Evolutionary conservation across 2,888 invertebrate species (phyloP).

Genomic region (Thera obeliscata): DNA sequence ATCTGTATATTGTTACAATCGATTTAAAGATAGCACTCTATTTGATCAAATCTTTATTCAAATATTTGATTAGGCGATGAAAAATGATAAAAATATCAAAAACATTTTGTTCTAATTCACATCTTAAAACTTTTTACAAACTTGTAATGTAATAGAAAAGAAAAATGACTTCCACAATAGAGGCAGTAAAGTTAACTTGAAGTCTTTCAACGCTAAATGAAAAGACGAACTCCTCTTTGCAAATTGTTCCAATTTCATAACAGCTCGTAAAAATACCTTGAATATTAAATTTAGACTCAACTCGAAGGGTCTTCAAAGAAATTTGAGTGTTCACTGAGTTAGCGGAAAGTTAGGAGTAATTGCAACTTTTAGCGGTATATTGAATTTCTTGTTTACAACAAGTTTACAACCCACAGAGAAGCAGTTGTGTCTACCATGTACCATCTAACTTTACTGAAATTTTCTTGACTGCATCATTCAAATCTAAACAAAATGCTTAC

Average conservation of each 20-base stretch:
- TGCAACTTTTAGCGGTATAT: conserved; percentile 27
- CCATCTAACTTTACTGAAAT: background rate
- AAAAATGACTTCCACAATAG: background rate
- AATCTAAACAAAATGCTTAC: background rate
- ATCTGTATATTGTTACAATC: too few species aligned
- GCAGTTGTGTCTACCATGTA: conserved; percentile 4
- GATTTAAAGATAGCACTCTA: too few species aligned
- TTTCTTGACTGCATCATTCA: background rate
- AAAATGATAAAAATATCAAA: background rate
- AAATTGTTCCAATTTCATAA: conserved; percentile 25
- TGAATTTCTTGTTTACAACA: conserved; percentile 19
- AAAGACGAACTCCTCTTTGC: conserved; percentile 22
- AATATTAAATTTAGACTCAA: conserved; percentile 27
- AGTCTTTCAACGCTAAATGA: conserved; percentile 14
- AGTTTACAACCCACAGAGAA: conserved; percentile 7
- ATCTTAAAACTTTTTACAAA: background rate
- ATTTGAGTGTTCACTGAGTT: conserved; percentile 28
- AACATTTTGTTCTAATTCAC: background rate
- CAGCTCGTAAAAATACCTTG: conserved; percentile 26
- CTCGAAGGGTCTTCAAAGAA: conserved; percentile 27
- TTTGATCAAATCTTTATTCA: too few species aligned
- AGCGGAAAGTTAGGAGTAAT: conserved; percentile 27
- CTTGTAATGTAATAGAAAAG: background rate
- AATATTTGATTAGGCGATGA: background rate
- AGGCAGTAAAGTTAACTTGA: conserved; percentile 14